Conservation (phyloP, 2,797 vertebrate genomes). For the Cirrhinus molitorella region DNA sequence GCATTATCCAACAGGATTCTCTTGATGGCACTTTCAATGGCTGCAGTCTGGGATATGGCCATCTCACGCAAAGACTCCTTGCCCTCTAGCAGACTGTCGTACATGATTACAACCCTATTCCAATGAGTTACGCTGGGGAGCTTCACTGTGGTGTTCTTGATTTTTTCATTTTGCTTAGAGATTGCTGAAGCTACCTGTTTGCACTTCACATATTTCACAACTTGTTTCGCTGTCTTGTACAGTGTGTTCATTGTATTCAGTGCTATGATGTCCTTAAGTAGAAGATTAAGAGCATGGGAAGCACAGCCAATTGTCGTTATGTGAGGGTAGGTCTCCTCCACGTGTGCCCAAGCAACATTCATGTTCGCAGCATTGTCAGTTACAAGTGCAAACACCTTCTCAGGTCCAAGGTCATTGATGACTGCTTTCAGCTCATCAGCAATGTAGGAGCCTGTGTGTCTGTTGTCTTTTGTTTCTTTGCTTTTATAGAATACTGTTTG, state of each 20-base stretch:
- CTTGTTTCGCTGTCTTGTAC: conserved; percentile 39
- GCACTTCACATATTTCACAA: conserved; percentile 41
- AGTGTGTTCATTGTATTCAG: conserved; percentile 45
- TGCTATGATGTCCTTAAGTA: conserved; percentile 45
- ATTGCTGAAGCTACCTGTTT: conserved; percentile 38
- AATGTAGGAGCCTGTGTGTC: conserved; percentile 35
- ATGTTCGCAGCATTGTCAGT: conserved; percentile 46
- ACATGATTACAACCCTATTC: conserved; percentile 55
- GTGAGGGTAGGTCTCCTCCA: conserved; percentile 49
- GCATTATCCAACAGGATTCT: conserved; percentile 58
- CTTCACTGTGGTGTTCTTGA: conserved; percentile 35
- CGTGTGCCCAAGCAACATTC: conserved; percentile 44
- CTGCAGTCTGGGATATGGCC: background rate
- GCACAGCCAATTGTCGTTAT: conserved; percentile 44
- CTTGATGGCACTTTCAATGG: conserved; percentile 16
- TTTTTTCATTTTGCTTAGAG: conserved; percentile 44
- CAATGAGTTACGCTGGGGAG: conserved; percentile 51
- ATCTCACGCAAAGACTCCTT: background rate
- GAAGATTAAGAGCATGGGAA: conserved; percentile 24
- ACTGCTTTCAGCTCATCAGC: conserved; percentile 43
- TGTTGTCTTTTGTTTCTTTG: conserved; percentile 42
- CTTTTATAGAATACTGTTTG: conserved; percentile 45
- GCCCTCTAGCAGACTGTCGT: background rate
- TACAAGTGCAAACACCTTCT: conserved; percentile 47
- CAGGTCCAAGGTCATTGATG: conserved; percentile 49